Evolutionary conservation across 2,888 invertebrate genomes (phyloP).

Genomic region (Nycteola revayana): DNA sequence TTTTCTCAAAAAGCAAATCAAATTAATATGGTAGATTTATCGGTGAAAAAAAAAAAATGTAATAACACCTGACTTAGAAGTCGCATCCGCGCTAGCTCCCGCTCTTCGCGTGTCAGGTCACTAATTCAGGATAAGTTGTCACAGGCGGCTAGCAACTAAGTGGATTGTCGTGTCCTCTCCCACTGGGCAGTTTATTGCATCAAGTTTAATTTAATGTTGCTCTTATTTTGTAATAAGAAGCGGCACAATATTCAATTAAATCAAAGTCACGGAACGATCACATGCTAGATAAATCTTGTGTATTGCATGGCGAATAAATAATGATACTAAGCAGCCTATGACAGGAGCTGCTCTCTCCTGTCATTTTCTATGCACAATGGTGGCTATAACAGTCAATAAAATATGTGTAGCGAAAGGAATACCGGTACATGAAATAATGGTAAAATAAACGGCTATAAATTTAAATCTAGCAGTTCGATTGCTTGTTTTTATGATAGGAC

Average conservation of each 20-base stretch:
- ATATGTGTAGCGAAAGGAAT: too few species aligned
- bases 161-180: constrained; percentile 61
- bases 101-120: too few species aligned
- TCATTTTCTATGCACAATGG: constrained; percentile 12
- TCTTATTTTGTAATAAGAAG: constrained; percentile 55
- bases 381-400: background rate
- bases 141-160: constrained; percentile 44
- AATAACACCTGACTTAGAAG: constrained; percentile 12
- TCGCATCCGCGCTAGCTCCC: constrained; percentile 3
- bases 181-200: constrained; percentile 49
- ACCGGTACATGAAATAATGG: too few species aligned
- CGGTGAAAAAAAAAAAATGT: too few species aligned
- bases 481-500: too few species aligned
- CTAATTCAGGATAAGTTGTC: constrained; percentile 47
- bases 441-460: too few species aligned
- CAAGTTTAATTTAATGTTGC: constrained; percentile 40
- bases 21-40: too few species aligned
- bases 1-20: too few species aligned
- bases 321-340: constrained; percentile 36
- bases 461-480: too few species aligned
- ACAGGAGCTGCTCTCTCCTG: constrained; percentile 33
- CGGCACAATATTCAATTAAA: constrained; percentile 45
- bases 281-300: constrained; percentile 34
- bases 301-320: constrained; percentile 33
- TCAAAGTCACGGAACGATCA: constrained; percentile 35